phyloP scores from a whole-genome alignment of 2,797 vertebrate species.

The Odontamblyopus rebecca region DNA sequence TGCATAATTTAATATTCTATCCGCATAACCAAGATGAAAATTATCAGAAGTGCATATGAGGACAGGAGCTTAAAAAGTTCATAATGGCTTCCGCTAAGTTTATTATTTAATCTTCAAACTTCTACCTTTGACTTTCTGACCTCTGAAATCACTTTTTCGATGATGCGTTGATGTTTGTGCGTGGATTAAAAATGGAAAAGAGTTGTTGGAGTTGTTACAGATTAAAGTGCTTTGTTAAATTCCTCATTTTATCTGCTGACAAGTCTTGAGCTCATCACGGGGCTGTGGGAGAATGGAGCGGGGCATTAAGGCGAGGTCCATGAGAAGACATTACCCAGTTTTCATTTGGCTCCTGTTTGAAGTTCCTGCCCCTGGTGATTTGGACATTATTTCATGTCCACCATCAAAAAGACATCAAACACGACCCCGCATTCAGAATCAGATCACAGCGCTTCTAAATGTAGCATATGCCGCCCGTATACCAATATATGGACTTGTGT shows the following conservation, averaged over 20 bases:
- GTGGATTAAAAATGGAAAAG: conserved; percentile 4
- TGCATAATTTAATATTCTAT: conserved; percentile 5
- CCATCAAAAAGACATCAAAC: conserved; percentile 81
- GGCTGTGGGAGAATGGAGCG: conserved; percentile 65
- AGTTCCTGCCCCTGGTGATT: conserved; percentile 70
- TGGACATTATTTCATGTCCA: conserved; percentile 80
- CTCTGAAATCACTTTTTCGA: conserved; percentile 39
- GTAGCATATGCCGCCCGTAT: conserved; percentile 9
- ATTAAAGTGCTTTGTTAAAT: conserved; percentile 70
- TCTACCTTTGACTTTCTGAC: conserved; percentile 45
- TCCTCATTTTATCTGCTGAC: conserved; percentile 57
- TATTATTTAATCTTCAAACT: conserved; percentile 48
- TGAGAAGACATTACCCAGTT: conserved; percentile 65
- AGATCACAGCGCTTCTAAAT: conserved; percentile 55
- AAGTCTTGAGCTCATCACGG: conserved; percentile 32
- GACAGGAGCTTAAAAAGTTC: conserved; percentile 5
- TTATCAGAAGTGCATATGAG: neutral
- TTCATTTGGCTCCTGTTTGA: conserved; percentile 72
- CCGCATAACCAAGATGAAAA: neutral
- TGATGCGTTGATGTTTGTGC: conserved; percentile 15
- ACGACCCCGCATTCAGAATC: conserved; percentile 66
- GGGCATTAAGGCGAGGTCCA: conserved; percentile 55
- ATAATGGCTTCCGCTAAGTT: neutral
- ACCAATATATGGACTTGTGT: neutral
- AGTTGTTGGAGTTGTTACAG: conserved; percentile 59